Base-by-base conservation (phyloP, 1,140 invertebrate genomes). In the Musca domestica region DNA sequence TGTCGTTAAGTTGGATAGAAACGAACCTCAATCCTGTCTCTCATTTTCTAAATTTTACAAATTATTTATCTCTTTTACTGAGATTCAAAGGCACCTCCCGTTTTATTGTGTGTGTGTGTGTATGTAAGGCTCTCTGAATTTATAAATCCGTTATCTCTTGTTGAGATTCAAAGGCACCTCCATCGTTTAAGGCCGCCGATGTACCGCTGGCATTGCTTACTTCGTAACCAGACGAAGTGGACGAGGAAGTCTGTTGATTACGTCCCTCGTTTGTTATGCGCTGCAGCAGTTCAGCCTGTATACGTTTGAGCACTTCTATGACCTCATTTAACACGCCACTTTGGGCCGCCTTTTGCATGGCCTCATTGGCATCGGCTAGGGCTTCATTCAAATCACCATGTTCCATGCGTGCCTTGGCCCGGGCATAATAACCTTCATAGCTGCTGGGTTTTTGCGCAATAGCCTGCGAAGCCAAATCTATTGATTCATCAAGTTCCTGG, bases 371-470 rank as follows among this genome's bases (percentile, higher is more conserved):
- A 73, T 87, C 85, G 2, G 85, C 84, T 3, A 86, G 74, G 1
- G 85, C 85, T 67, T 86, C 85, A 3, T 84, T 83, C 0, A 84
- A 74, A 22, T 78, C 75, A 69, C 85, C 84, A n/a, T 84, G 74
- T 7, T 95, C 93, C 68, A 95, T 85, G 63, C 89, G 89, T 7
- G 94, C 95, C 76, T 95, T 90, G 0, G 95, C 91, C 76, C 95
- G 86, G 1, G 94, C 93, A 81, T 97, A 97, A 75, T 90, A 95
- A 2, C 94, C 95, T 84, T 98, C 95, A 80, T 93, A 97, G 1
- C 92, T 95, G 74, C 91, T 88, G 5, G 92, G 89, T 72, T 92
- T 91, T 67, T 95, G 84, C 54, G 89, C 87, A 23, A 96, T 85
- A 0, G 93, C 95, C 81, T 94, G 88, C 48, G 91, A 89, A 3